Evolutionary conservation across 2,888 invertebrate genomes (phyloP), one percentile per base, ranked within the genome.

Genomic region (Drosophila imparisetae): DNA sequence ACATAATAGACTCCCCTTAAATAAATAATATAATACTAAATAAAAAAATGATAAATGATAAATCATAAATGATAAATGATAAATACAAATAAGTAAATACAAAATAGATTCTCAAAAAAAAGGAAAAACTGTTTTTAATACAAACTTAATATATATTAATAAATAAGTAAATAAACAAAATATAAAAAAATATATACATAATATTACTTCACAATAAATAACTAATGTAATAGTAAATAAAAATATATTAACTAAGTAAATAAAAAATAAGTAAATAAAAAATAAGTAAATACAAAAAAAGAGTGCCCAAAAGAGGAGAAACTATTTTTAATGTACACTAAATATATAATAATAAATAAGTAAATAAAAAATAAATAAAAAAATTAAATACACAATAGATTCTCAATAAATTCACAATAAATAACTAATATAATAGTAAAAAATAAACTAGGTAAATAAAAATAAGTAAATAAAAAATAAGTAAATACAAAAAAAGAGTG

Each of bases 101-200:
- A 32, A 32, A 32, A 32, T 3, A 30, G 30, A 30, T 30, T 2
- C 30, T 30, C 11, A 34, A 34, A 34, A 32, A 32, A 13, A 13
- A 3, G 0, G 1, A 0, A 13, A 34, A 34, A 34, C 34, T 34
- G 0, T 34, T 32, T 32, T 32, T 0, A 15, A 13, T 13, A 7
- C 13, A 45, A 7, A 13, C 21, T 42, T 1, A 21, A 21, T 13
- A 21, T 42, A n/a, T 21, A 42, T 21, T 3, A 42, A 7, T 13
- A 21, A 45, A 13, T 45, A 45, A 7, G 21, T 42, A 42, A 32
- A 32, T 32, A 32, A 32, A 32, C 1, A 42, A 11, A 3, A 13
- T 13, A 5, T 5, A 13, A 7, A 11, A 21, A 34, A 4, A 4
- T 7, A 7, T 0, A 38, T 18, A 18, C 38, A 38, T 18, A 18